Base-by-base conservation (phyloP, 92 coral and sea anemone species). In the Meandrina meandrites region DNA sequence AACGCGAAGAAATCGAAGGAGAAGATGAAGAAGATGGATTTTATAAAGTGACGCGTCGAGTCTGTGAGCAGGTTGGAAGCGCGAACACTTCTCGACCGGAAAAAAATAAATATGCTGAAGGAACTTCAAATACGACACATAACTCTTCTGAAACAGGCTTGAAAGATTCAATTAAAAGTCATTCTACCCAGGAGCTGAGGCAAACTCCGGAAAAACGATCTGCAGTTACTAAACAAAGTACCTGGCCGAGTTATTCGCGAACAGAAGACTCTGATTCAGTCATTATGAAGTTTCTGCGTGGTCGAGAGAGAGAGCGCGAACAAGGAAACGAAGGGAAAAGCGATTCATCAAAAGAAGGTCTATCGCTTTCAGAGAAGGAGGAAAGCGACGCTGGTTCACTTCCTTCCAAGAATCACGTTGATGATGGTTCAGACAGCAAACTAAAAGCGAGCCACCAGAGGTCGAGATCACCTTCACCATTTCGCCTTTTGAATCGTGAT, bases 381-480 rank as follows among this genome's bases (percentile, higher is more conserved):
- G 96, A 89, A 66, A 88, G 81, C 21, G 98, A 89, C 62, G 87
- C 88, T 27, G 98, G 94, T 4, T 95, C 98, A 42, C 90, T 84
- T 32, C 92, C 98, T 8, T 91, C 96, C 57, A 91, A 87, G 84
- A 79, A 86, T 48, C 96, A 95, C 85, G 84, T 88, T 30, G 90
- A 89, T 32, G 79, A 83, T 62, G 83, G 82, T 70, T 79, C 94
- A 54, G 90, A 87, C 30, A 80, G 70, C 32, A 89, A 89, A n/a
- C 76, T 84, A 42, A 86, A 89, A 73, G 84, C 75, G 24, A 56
- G 83, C 32, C 85, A 56, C 10, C 75, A 70, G 79, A 92, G 80
- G 32, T 90, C 94, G 1, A 93, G 98, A 9, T 95, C 98, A 6
- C 98, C 98, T 28, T 95, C 98, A 62, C 98, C 98, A 10, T 95